A percentile compares a stretch with the other conserved stretches of the same genome.
Conservation (phyloP, 1,140 invertebrate genomes). For the Adoxophyes honmai region DNA sequence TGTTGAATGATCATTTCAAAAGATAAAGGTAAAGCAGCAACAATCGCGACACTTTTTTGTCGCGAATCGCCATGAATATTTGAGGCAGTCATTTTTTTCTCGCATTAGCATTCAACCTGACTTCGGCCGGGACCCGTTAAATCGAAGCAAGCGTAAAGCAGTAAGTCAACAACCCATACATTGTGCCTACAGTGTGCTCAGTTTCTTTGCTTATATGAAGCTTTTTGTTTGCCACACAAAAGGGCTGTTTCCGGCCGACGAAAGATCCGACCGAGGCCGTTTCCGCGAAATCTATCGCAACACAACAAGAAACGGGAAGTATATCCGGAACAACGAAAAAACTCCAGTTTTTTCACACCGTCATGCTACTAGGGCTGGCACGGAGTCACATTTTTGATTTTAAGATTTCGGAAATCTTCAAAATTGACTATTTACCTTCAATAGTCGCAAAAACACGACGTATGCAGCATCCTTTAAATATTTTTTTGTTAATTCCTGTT, state of each 20-base stretch:
- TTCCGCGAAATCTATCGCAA: constrained; percentile 70
- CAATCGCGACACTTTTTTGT: no score
- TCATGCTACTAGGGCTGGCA: constrained; percentile 36
- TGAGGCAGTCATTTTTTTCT: no score
- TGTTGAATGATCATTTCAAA: no score
- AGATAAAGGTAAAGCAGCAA: no score
- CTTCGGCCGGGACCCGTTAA: constrained; percentile 34
- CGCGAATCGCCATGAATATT: no score
- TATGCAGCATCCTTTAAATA: no score
- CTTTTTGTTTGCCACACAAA: constrained; percentile 64
- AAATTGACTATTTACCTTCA: no score
- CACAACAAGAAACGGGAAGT: constrained; percentile 68
- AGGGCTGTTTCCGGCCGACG: constrained; percentile 63
- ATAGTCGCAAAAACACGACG: no score
- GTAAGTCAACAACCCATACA: constrained; percentile 60
- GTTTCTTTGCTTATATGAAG: constrained; percentile 21
- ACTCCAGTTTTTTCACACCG: constrained; percentile 46
- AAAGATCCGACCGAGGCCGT: constrained; percentile 45
- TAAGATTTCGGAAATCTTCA: no score
- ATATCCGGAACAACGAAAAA: constrained; percentile 70
- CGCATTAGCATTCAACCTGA: no score
- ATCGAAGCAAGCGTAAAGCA: constrained; percentile 37
- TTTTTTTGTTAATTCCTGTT: no score
- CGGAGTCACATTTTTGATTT: not conserved
- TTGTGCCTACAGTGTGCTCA: constrained; percentile 29